Conservation (phyloP, 2,113 vertebrate species). For the Psittacara wagleri region DNA sequence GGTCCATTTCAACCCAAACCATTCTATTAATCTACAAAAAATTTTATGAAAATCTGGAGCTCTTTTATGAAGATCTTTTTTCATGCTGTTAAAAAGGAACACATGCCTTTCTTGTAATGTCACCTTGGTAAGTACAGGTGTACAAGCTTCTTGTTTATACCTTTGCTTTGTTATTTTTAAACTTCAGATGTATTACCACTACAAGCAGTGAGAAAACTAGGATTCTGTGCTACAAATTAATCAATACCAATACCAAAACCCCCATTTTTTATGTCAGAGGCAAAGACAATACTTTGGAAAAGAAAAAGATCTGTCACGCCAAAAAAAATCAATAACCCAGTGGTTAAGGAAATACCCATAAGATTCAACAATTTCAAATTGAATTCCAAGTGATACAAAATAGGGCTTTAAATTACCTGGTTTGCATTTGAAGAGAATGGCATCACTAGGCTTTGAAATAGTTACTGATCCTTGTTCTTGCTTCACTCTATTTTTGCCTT, state of each 20-base stretch:
- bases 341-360: not conserved
- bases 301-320: not conserved
- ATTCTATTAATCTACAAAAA: not conserved
- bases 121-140: not conserved
- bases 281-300: not conserved
- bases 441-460: not conserved
- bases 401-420: not conserved
- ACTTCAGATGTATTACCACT: not conserved
- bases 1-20: not conserved
- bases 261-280: fast-evolving
- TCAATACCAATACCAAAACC: not conserved
- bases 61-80: not conserved
- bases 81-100: not conserved
- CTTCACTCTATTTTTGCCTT: not conserved
- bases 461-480: not conserved
- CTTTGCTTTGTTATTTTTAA: not conserved
- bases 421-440: not conserved
- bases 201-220: not conserved
- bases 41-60: not conserved
- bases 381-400: not conserved
- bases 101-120: not conserved
- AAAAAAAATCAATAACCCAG: not conserved
- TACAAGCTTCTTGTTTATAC: not conserved
- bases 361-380: not conserved
- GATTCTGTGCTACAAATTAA: not conserved